Percentiles rank a stretch among this genome's conserved stretches.
These are phyloP conservation scores for Acanthurus lineatus DNA, from an alignment of 2,797 vertebrate genomes.

Conservation along the genomic window DNA sequence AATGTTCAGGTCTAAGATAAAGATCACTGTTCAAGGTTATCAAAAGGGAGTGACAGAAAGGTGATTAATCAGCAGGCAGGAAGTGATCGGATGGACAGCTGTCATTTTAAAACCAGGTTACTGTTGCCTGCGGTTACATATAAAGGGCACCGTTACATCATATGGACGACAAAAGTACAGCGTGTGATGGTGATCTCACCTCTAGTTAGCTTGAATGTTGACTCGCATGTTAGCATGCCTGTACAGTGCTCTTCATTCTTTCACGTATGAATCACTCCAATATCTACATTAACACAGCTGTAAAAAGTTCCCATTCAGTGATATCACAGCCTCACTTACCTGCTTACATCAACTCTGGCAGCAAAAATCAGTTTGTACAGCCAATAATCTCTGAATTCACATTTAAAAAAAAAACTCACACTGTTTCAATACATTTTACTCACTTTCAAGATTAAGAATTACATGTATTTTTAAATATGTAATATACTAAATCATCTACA, in stretches of 20 bases:
- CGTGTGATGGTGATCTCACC: conserved; percentile 52
- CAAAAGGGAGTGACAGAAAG: background rate
- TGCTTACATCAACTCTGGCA: conserved; percentile 64
- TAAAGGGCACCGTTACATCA: conserved; percentile 24
- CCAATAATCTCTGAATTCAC: conserved; percentile 49
- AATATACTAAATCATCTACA: background rate
- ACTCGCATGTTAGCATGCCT: conserved; percentile 55
- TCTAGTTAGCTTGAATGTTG: background rate
- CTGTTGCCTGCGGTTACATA: conserved; percentile 2
- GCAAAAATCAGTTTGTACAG: conserved; percentile 14
- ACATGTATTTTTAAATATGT: background rate
- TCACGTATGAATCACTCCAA: conserved; percentile 51
- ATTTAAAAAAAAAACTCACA: conserved; percentile 34
- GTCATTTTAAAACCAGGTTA: conserved; percentile 15
- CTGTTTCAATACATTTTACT: background rate
- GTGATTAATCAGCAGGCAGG: background rate
- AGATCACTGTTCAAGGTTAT: background rate
- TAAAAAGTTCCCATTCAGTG: conserved; percentile 51
- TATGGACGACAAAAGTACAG: conserved; percentile 21
- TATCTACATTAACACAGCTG: conserved; percentile 48
- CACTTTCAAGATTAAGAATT: background rate
- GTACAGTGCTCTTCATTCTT: conserved; percentile 54
- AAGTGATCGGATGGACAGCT: background rate
- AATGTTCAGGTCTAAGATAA: background rate
- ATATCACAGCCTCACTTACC: conserved; percentile 57